Base-by-base conservation (phyloP, 2,797 vertebrate species). In the Hemitrygon akajei region DNA sequence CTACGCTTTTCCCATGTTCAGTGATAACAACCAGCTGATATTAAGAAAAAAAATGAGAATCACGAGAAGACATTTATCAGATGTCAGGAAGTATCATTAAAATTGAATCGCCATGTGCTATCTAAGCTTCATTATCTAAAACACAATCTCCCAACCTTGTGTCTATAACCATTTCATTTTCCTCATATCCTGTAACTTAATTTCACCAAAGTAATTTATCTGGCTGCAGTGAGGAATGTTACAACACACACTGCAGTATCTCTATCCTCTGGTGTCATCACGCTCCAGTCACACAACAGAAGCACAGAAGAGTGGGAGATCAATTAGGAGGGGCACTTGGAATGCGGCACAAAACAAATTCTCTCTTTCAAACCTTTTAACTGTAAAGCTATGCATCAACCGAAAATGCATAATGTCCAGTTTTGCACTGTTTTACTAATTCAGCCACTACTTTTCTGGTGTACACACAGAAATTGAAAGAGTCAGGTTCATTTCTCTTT, bases 121-220 rank as follows among this genome's bases (percentile, higher is more conserved):
- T 91, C 37, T 40, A 71, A 71, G 7, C 66, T 25, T 16, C 69
- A 25, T 40, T 71, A 91, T 91, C 89, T 91, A 91, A 73, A 91
- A 91, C 91, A 40, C 63, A 86, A 91, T 91, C 89, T 91, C 89
- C 89, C 34, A 71, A 27, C 25, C 56, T 86, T 58, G 56, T 56
- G 12, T 86, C 27, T 86, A 27, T 27, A 86, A n/a, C 34, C 9
- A 40, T 91, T 91, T 91, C 27, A 86, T 86, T 86, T 86, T 86
- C 56, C 82, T 91, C 69, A 91, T 63, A 91, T 73, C 89, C 89
- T 25, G 58, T 71, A 91, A 91, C 71, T 73, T 71, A 91, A 91
- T 91, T 91, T 37, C 34, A n/a, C 20, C 86, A 37, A 69, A 91
- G 87, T 91, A 91, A 91, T 91, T 91, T n/a, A 27, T 40, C 37